Evolutionary conservation across 2,797 vertebrate genomes (phyloP).

Genomic region (Bradypus variegatus): DNA sequence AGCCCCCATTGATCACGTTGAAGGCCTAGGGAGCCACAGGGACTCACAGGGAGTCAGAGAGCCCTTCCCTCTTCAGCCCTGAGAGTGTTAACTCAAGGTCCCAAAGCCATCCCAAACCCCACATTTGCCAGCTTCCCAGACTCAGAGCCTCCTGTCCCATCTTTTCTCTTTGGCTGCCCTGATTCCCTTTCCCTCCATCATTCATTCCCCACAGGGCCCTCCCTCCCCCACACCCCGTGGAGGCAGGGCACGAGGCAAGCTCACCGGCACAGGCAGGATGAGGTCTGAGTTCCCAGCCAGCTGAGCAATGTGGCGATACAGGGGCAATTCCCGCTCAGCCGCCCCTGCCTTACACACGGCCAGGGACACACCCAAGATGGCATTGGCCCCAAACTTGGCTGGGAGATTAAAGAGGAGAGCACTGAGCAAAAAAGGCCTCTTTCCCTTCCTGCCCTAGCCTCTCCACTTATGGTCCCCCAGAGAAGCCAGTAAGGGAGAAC

Average conservation of each 20-base stretch:
- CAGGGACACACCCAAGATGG: conserved; percentile 89
- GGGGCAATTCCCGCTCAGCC: conserved; percentile 84
- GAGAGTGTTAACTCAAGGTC: neutral
- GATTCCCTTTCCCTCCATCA: neutral
- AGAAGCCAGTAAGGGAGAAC: neutral
- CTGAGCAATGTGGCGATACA: conserved; percentile 92
- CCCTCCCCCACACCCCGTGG: neutral
- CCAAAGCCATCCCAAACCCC: neutral
- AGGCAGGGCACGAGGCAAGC: neutral
- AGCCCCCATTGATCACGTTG: conserved; percentile 93
- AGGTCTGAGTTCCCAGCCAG: conserved; percentile 88
- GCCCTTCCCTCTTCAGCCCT: neutral
- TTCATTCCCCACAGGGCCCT: neutral
- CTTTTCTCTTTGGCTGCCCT: neutral
- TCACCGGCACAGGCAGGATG: conserved; percentile 91
- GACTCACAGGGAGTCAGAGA: conserved; percentile 16
- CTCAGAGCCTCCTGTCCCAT: neutral
- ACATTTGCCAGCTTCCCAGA: neutral
- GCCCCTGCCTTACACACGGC: conserved; percentile 92
- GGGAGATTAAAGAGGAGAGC: conserved; percentile 43
- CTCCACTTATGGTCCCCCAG: neutral
- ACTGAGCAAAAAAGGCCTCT: neutral
- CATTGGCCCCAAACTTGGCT: conserved; percentile 93
- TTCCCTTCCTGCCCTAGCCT: neutral
- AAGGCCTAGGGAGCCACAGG: conserved; percentile 79